Evolutionary conservation across 23 tunicate species (phyloP).

Genomic region (Corella eumyota): DNA sequence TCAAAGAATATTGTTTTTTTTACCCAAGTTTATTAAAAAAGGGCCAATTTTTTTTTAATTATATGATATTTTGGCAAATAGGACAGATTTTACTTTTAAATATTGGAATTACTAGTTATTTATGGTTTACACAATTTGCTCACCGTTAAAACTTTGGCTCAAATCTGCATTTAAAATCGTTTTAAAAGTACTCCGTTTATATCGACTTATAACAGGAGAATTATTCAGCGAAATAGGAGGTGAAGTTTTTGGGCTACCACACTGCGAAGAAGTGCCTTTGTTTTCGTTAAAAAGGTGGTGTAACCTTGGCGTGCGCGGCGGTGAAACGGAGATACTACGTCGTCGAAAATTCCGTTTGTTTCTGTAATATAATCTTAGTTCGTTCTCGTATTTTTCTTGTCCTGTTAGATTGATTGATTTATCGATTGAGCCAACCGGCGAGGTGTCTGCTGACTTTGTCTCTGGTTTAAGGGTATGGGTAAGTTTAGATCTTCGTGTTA

Average conservation of each 20-base stretch:
- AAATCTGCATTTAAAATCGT: constrained; percentile 17
- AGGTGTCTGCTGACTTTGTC: constrained; percentile 6
- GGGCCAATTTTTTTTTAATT: too few species aligned
- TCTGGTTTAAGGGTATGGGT: neutral
- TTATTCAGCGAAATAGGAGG: constrained; percentile 24
- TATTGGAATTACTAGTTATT: too few species aligned
- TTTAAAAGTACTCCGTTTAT: constrained; percentile 27
- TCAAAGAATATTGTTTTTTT: too few species aligned
- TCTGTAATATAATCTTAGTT: constrained; percentile 1
- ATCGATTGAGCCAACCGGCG: constrained; percentile 27
- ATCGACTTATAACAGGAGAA: constrained; percentile 24
- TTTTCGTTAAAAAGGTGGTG: neutral
- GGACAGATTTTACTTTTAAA: too few species aligned
- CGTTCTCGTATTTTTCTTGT: too few species aligned
- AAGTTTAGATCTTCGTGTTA: neutral
- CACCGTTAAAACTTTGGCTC: neutral
- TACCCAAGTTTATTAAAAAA: too few species aligned
- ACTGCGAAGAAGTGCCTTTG: constrained; percentile 3
- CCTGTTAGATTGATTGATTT: constrained; percentile 1
- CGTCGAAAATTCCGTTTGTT: constrained; percentile 8
- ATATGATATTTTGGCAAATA: too few species aligned
- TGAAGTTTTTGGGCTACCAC: constrained; percentile 13
- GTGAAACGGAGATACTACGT: constrained; percentile 39
- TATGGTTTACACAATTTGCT: too few species aligned
- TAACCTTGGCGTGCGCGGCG: constrained; percentile 17